Conservation (phyloP, 2,888 invertebrate species). For the Andrena fulva region DNA sequence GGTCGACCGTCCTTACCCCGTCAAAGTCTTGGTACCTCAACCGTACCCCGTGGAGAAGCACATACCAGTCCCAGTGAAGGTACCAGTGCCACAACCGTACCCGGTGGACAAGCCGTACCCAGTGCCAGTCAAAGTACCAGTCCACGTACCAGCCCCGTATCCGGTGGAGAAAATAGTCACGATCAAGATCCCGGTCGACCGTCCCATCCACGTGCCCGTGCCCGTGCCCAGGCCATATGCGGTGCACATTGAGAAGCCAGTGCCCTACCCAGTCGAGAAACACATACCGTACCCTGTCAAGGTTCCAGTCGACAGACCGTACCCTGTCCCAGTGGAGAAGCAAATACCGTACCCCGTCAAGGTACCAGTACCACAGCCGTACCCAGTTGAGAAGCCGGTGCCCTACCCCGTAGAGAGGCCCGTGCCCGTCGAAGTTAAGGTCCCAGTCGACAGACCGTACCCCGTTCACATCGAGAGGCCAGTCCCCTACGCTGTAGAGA, state of each 20-base stretch:
- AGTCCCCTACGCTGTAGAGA: conserved; percentile 88
- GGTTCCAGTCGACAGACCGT: conserved; percentile 87
- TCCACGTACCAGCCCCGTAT: conserved; percentile 86
- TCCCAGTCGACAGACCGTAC: conserved; percentile 88
- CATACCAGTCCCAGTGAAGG: conserved; percentile 91
- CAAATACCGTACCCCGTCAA: conserved; percentile 86
- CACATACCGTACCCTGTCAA: conserved; percentile 86
- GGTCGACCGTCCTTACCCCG: conserved; percentile 92
- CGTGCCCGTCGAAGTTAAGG: conserved; percentile 88
- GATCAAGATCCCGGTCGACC: conserved; percentile 86
- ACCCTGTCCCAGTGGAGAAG: conserved; percentile 88
- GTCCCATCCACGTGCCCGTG: conserved; percentile 88
- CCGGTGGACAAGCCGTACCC: conserved; percentile 89
- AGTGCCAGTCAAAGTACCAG: conserved; percentile 86
- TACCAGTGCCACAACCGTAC: conserved; percentile 89
- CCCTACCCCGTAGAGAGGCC: conserved; percentile 85
- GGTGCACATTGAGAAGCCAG: conserved; percentile 88
- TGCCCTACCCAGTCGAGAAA: conserved; percentile 89
- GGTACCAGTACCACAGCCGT: conserved; percentile 85
- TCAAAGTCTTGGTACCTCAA: conserved; percentile 92
- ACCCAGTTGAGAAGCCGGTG: conserved; percentile 87
- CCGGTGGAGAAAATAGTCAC: conserved; percentile 84
- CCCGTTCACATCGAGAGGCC: conserved; percentile 86
- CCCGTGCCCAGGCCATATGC: conserved; percentile 88
- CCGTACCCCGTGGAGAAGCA: conserved; percentile 93